Evolutionary conservation across 2,797 vertebrate species (phyloP), one percentile per base, ranked within the genome.

Genomic region (Cynodonichthys magdalenae): DNA sequence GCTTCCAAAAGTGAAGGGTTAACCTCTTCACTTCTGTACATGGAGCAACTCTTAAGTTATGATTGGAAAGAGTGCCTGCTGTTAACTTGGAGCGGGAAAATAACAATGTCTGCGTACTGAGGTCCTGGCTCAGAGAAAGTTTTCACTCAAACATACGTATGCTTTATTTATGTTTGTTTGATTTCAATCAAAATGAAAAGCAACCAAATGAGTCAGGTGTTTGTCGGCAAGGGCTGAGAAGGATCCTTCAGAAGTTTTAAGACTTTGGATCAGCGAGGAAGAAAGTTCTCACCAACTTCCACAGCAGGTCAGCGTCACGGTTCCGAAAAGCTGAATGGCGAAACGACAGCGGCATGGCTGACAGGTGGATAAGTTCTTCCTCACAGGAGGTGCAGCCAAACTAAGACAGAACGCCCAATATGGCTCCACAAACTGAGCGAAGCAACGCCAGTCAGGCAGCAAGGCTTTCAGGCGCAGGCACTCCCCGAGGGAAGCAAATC

Each of bases 401-500:
- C 70, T 69, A 77, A 69, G 63, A 60, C 58, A 39, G 59, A 81
- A 69, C 63, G 48, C 41, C 70, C 66, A 39, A 53, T 47, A 42
- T 44, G 65, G 66, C 72, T 80, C 57, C 58, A 69, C 70, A 66
- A 73, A 66, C 71, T 52, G 56, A 59, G 66, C 59, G 67, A 69
- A 72, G 70, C 61, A 49, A 75, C 47, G 67, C 66, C 59, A 81
- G 80, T 69, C 77, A 70, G 70, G 80, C 80, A 81, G 75, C 81
- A 65, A 82, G 74, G 62, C 63, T 72, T 80, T 87, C 65, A 86
- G 84, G 90, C 89, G 81, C 89, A 85, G 81, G 89, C 83, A 87
- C 84, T 88, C 84, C 82, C 84, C 79, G 69, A 86, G 91, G 85
- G 88, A 92, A 91, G 80, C 54, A 69, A 90, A 86, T 86, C 85